Base-by-base conservation (phyloP, 2,888 invertebrate genomes). In the Oligia strigilis region DNA sequence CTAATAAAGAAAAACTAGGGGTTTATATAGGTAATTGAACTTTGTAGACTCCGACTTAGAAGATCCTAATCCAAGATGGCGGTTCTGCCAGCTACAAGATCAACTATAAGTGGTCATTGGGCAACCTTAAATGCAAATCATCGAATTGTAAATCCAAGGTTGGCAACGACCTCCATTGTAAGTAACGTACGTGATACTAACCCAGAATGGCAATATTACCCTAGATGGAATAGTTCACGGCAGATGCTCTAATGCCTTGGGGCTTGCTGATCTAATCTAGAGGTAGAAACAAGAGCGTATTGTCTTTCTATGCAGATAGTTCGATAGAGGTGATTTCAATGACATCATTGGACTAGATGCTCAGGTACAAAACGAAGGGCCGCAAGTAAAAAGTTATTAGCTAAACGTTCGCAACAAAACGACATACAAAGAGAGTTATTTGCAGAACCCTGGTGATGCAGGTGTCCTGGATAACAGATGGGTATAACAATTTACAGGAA, bases 141-240 rank as follows among this genome's bases (percentile, higher is more conserved):
- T 71, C 67, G 66, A 76, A 72, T 75, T 77, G 71, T 78, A 62
- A 75, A 72, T 67, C 76, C 82, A 81, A 88, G 88, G 88, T 82
- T 77, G 75, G 36, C 40, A 43, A 71, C 66, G 72, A 83, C 78
- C 80, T 71, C 75, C 76, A 19, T 65, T 52, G 73, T 66, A 40
- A 69, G 73, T 52, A 72, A 49, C 66, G 86, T 81, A 88, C 88
- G 88, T 88, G 88, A 83, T 66, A 77, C 49, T 43, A 43, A 65
- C 76, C 81, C 40, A 78, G 62, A 88, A 88, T 89, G 81, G 78
- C 81, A 46, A 46, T 82, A 88, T 88, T 88, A 87, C 78, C 86
- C 89, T 72, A 87, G 84, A 87, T 88, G 65, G 60, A 69, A 64
- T 76, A 75, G 69, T 81, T 84, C 75, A 76, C 55, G 60, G 79